Conservation (phyloP, 2,113 vertebrate genomes). For the Brachypodius melanocephalos region DNA sequence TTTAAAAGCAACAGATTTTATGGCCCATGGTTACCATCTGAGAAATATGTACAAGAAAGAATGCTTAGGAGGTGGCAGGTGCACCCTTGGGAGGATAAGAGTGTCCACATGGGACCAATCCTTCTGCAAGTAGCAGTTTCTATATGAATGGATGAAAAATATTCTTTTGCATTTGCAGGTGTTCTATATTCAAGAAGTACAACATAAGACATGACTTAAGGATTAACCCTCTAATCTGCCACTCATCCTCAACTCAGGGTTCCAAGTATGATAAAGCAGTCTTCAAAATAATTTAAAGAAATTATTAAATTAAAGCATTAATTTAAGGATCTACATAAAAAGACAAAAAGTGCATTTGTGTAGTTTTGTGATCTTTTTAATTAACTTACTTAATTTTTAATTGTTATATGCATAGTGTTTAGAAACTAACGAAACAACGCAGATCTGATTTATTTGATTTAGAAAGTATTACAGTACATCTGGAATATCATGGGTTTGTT, state of each 20-base stretch:
- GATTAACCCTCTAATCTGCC: not conserved
- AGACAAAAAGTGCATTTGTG: not conserved
- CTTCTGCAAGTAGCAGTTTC: not conserved
- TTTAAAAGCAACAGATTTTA: slow-evolving; percentile 32
- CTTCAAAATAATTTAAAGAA: not conserved
- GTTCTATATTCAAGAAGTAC: not conserved
- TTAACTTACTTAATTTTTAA: not conserved
- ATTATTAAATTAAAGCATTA: not conserved
- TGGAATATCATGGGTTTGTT: not conserved
- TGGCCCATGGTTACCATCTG: not conserved
- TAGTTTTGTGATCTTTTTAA: not conserved
- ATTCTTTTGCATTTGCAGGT: not conserved
- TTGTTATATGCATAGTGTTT: not conserved
- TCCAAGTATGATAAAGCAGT: not conserved
- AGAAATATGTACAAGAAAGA: slow-evolving; percentile 27
- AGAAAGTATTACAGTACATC: not conserved
- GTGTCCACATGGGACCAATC: not conserved
- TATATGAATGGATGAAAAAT: slow-evolving; percentile 12
- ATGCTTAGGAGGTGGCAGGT: slow-evolving; percentile 31
- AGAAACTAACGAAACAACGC: not conserved
- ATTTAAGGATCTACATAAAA: not conserved
- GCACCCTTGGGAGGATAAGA: not conserved
- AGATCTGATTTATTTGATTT: not conserved
- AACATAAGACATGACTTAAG: not conserved
- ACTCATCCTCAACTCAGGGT: not conserved